phyloP scores from a whole-genome alignment of 2,888 invertebrate genomes.

The Apocheima hispidaria region DNA sequence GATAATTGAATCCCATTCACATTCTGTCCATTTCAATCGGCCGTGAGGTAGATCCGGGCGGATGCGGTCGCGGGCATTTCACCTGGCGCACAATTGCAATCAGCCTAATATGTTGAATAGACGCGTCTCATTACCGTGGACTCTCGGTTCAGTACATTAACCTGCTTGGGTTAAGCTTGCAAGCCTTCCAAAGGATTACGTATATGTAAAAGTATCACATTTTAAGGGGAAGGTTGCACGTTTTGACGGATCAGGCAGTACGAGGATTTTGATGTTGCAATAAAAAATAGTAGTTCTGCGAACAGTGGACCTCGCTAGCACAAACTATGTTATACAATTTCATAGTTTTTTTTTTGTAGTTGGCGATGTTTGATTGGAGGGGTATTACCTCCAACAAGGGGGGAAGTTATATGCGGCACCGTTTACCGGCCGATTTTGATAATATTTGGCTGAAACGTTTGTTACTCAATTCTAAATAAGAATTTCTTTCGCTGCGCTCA shows the following conservation, averaged over 20 bases:
- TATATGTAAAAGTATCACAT: constrained; percentile 15
- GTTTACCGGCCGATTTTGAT: too few species aligned
- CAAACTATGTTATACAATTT: too few species aligned
- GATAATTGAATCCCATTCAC: constrained; percentile 46
- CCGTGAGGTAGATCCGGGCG: constrained; percentile 52
- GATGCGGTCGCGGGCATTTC: constrained; percentile 61
- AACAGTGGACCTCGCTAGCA: too few species aligned
- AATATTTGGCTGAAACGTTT: too few species aligned
- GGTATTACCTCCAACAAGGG: too few species aligned
- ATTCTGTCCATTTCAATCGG: constrained; percentile 63
- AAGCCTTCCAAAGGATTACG: constrained; percentile 14
- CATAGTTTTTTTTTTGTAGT: too few species aligned
- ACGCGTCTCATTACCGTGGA: constrained; percentile 85
- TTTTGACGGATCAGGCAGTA: background rate
- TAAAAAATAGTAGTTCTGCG: background rate
- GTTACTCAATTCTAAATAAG: too few species aligned
- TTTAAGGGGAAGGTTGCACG: constrained; percentile 9
- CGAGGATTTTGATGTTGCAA: background rate
- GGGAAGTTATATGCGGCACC: too few species aligned
- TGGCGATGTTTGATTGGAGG: too few species aligned
- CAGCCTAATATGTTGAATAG: constrained; percentile 84
- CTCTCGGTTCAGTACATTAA: constrained; percentile 65
- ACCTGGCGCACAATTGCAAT: constrained; percentile 76
- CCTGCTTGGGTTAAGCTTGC: constrained; percentile 24
- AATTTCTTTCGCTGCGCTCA: too few species aligned